phyloP scores from a whole-genome alignment of 2,113 vertebrate genomes.

The Sinocyclocheilus anshuiensis region DNA sequence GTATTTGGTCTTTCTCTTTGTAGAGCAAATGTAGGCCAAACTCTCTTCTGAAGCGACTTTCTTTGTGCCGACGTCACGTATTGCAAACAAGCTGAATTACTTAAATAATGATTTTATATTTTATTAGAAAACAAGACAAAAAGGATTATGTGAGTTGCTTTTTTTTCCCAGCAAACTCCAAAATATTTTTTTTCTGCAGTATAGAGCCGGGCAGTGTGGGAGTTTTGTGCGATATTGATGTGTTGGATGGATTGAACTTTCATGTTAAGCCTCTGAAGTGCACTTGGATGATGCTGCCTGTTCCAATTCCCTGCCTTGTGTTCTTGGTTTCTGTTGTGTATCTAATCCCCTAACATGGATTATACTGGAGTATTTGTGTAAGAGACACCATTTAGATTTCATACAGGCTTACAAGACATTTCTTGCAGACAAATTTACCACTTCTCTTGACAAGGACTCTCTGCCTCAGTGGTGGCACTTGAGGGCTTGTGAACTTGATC shows the following conservation, averaged over 20 bases:
- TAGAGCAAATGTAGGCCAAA: too few relatives aligned
- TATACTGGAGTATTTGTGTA: constrained; percentile 16
- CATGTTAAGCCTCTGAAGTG: constrained; percentile 7
- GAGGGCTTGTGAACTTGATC: not conserved
- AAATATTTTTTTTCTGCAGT: not conserved
- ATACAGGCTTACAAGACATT: not conserved
- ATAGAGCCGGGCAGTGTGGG: not conserved
- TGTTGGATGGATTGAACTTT: not conserved
- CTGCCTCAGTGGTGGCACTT: not conserved
- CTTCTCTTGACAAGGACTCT: not conserved
- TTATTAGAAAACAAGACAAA: not conserved
- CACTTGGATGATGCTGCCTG: not conserved
- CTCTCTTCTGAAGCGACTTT: not conserved
- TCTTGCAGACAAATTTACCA: not conserved
- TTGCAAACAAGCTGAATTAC: not conserved
- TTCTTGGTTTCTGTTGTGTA: constrained; percentile 20
- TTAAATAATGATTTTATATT: not conserved
- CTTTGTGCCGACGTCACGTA: not conserved
- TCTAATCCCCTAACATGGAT: constrained; percentile 20
- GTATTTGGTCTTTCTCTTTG: too few relatives aligned
- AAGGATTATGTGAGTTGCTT: not conserved
- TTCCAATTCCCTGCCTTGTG: constrained; percentile 11
- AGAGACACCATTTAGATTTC: not conserved
- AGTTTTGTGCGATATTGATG: not conserved
- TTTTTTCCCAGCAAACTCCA: not conserved